Evolutionary conservation across 2,888 invertebrate genomes (phyloP).

Genomic region (Drosophila koepferae): DNA sequence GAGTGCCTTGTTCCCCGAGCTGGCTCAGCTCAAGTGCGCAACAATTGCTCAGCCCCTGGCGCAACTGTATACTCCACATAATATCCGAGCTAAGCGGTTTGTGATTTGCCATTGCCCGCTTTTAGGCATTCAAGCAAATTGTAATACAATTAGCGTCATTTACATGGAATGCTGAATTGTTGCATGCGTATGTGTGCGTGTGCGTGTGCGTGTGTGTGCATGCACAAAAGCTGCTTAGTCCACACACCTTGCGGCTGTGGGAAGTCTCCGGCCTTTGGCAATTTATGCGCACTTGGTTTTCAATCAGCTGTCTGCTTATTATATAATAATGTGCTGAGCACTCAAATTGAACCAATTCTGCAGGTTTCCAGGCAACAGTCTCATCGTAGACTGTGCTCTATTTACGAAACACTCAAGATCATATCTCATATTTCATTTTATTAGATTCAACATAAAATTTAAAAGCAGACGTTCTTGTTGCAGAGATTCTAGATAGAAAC

Average conservation of each 20-base stretch:
- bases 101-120: slow-evolving; percentile 70
- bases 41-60: slow-evolving; percentile 45
- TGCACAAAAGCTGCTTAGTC: slow-evolving; percentile 61
- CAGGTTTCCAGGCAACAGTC: slow-evolving; percentile 7
- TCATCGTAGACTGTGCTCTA: too few species aligned
- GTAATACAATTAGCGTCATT: slow-evolving; percentile 80
- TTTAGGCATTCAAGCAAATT: slow-evolving; percentile 77
- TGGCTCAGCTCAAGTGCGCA: slow-evolving; percentile 36
- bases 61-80: slow-evolving; percentile 29
- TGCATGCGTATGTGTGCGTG: slow-evolving; percentile 16
- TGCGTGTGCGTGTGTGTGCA: neutral
- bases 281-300: slow-evolving; percentile 45
- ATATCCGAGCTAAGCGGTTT: slow-evolving; percentile 73
- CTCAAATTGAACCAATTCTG: slow-evolving; percentile 32
- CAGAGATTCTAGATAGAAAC: neutral
- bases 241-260: slow-evolving; percentile 38
- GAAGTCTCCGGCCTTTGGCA: slow-evolving; percentile 9
- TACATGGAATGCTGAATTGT: slow-evolving; percentile 57
- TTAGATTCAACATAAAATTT: slow-evolving; percentile 10
- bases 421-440: neutral
- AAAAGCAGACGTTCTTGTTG: too few species aligned
- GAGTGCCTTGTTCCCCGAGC: neutral
- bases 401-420: neutral
- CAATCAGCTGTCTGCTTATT: slow-evolving; percentile 75
- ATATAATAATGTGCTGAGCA: slow-evolving; percentile 67